Percentiles rank a stretch among this genome's conserved stretches.
Conservation (phyloP, 2,113 vertebrate species). For the Miniopterus natalensis region DNA sequence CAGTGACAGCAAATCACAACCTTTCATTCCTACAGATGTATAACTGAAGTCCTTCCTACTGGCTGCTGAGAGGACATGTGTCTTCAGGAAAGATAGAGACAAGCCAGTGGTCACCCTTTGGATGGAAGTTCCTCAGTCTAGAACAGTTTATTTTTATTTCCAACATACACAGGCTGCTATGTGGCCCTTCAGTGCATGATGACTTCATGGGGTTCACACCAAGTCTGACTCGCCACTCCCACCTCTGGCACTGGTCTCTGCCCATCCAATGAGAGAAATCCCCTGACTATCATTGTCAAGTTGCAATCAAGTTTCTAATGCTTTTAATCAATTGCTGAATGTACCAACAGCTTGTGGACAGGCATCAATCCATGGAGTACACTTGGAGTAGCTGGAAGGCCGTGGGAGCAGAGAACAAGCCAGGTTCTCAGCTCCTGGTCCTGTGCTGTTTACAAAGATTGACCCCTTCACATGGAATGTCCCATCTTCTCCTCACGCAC, state of each 20-base stretch:
- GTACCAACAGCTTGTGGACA: neutral
- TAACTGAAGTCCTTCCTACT: neutral
- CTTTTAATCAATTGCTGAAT: neutral
- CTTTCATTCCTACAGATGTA: neutral
- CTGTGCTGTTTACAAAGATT: neutral
- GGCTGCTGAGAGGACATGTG: neutral
- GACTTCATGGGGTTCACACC: rapidly evolving
- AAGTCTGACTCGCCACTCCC: rapidly evolving
- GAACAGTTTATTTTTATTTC: neutral
- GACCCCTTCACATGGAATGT: neutral
- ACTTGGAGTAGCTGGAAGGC: neutral
- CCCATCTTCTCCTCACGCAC: neutral
- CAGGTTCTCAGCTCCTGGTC: neutral
- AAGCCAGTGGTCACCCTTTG: neutral
- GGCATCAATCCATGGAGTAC: neutral
- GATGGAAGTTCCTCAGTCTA: neutral
- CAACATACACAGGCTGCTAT: rapidly evolving
- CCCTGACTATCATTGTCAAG: neutral
- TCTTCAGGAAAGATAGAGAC: neutral
- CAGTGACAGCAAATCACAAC: neutral
- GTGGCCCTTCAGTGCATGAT: rapidly evolving
- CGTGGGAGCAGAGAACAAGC: no score
- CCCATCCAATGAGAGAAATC: neutral
- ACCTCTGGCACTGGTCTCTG: neutral
- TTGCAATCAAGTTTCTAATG: neutral